Conservation (phyloP, 2,888 invertebrate genomes). For the Pyrocoelia pectoralis region DNA sequence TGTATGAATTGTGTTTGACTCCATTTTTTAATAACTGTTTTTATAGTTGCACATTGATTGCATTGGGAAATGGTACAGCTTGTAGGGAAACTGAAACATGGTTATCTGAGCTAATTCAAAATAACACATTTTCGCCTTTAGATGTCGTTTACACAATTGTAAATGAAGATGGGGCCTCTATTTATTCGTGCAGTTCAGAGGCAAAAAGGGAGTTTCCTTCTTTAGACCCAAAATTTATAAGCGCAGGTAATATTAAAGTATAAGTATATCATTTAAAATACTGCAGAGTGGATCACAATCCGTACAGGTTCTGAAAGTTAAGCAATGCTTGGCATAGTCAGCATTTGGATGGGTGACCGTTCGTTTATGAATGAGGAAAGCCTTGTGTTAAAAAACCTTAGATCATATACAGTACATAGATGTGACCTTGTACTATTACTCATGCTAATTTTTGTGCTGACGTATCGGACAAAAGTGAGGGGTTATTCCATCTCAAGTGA, state of each 20-base stretch:
- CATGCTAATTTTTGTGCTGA: too few relatives aligned
- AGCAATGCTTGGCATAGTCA: too few relatives aligned
- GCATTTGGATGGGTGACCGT: too few relatives aligned
- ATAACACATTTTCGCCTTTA: slow-evolving; percentile 64
- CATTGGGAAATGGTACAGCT: slow-evolving; percentile 90
- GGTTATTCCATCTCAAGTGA: too few relatives aligned
- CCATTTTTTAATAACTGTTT: not conserved
- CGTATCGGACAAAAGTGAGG: too few relatives aligned
- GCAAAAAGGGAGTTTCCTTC: slow-evolving; percentile 87
- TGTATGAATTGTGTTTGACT: not conserved
- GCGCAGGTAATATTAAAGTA: slow-evolving; percentile 65
- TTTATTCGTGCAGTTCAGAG: slow-evolving; percentile 87
- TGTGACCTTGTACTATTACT: too few relatives aligned
- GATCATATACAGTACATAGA: too few relatives aligned
- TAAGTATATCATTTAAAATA: too few relatives aligned
- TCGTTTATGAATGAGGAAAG: too few relatives aligned
- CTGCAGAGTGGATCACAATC: not conserved
- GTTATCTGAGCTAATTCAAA: slow-evolving; percentile 68
- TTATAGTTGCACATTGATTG: slow-evolving; percentile 79
- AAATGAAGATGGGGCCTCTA: slow-evolving; percentile 90
- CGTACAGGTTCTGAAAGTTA: too few relatives aligned
- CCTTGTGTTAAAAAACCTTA: too few relatives aligned
- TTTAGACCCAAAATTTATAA: slow-evolving; percentile 84
- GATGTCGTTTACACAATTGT: slow-evolving; percentile 81
- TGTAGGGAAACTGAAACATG: slow-evolving; percentile 87